These are phyloP conservation scores for Erinaceus europaeus DNA, from an alignment of 2,113 vertebrate species.

Conservation along the genomic window DNA sequence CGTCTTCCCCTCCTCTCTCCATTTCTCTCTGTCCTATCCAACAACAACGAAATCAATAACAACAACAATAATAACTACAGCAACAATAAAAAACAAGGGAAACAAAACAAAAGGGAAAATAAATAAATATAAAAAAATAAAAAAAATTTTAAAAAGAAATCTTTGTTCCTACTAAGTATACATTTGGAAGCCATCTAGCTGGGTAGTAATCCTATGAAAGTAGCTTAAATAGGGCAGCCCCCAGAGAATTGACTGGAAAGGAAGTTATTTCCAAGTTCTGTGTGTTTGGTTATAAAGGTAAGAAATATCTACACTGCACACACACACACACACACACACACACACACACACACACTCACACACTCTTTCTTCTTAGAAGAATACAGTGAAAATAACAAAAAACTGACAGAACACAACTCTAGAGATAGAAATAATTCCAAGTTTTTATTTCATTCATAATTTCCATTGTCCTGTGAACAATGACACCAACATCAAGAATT, in stretches of 20 bases:
- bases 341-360: neutral
- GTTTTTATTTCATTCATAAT: neutral
- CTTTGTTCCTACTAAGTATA: constrained; percentile 26
- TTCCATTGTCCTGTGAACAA: neutral
- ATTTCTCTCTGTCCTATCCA: too few relatives aligned
- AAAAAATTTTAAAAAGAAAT: too few relatives aligned
- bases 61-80: too few relatives aligned
- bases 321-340: too few relatives aligned
- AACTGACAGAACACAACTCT: neutral
- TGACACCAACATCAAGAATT: neutral
- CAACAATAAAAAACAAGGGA: too few relatives aligned
- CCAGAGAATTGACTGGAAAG: neutral
- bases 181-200: constrained; percentile 1
- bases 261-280: neutral
- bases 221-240: neutral
- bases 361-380: too few relatives aligned
- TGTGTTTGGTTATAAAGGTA: neutral
- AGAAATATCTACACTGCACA: neutral
- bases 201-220: neutral
- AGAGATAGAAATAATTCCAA: neutral
- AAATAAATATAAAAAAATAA: too few relatives aligned
- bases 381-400: neutral
- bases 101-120: too few relatives aligned
- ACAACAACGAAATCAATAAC: too few relatives aligned
- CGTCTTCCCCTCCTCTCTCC: too few relatives aligned